Evolutionary conservation across 2,113 vertebrate genomes (phyloP).

Genomic region (Melanerpes formicivorus): DNA sequence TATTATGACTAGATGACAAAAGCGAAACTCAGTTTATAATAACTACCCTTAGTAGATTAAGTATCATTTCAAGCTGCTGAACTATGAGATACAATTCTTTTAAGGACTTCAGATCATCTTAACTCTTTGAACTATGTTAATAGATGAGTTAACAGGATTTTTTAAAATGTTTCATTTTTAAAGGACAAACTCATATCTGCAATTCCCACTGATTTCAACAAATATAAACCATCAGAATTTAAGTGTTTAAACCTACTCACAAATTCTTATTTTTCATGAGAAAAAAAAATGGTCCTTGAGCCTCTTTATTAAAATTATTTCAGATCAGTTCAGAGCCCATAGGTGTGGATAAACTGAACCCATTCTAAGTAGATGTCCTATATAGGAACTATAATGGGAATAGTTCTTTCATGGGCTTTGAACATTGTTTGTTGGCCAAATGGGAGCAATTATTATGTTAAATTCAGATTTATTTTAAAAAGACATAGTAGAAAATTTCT

Average conservation of each 20-base stretch:
- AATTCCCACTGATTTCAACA: background rate
- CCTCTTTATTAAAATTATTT: background rate
- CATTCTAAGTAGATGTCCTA: fast-evolving
- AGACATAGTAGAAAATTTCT: background rate
- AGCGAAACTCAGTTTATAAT: background rate
- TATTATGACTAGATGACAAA: background rate
- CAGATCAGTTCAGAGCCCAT: background rate
- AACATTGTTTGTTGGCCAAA: background rate
- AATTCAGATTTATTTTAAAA: background rate
- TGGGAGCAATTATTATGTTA: background rate
- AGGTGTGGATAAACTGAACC: background rate
- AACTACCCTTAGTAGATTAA: background rate
- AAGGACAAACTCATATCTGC: background rate
- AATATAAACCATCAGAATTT: background rate
- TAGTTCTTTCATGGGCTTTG: background rate
- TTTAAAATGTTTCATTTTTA: background rate
- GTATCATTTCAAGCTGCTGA: background rate
- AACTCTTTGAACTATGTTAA: background rate
- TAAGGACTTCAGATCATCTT: background rate
- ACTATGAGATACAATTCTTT: background rate
- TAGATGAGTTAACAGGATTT: background rate
- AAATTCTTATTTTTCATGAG: background rate
- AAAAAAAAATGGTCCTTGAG: background rate
- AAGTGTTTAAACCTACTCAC: background rate
- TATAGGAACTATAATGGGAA: background rate